phyloP scores from a whole-genome alignment of 64 coral and sea anemone genomes.

The Stylophora pistillata region DNA sequence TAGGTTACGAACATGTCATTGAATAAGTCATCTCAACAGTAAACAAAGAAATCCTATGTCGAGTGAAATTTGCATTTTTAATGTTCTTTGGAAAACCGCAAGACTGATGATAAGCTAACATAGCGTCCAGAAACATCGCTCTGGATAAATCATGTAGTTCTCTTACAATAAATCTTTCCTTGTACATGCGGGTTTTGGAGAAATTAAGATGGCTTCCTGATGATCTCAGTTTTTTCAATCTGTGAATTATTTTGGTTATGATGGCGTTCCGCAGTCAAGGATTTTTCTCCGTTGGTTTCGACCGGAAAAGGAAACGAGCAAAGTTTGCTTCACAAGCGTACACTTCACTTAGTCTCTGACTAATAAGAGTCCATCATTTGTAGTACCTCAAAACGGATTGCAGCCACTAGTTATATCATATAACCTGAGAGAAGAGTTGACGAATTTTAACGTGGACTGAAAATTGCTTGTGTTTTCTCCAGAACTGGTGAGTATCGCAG shows the following conservation, averaged over 20 bases:
- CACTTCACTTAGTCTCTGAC: too few relatives aligned
- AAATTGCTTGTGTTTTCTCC: too few relatives aligned
- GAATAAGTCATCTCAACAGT: conserved; percentile 15
- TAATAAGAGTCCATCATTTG: too few relatives aligned
- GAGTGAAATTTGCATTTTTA: conserved; percentile 17
- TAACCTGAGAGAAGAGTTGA: too few relatives aligned
- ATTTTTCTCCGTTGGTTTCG: not conserved
- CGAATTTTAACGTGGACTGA: too few relatives aligned
- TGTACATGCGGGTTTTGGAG: too few relatives aligned
- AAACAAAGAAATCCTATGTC: conserved; percentile 28
- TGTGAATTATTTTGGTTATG: not conserved
- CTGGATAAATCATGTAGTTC: too few relatives aligned
- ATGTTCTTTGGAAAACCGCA: not conserved
- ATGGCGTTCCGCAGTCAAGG: not conserved
- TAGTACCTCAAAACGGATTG: too few relatives aligned
- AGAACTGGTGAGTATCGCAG: too few relatives aligned
- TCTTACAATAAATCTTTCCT: too few relatives aligned
- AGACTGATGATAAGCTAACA: not conserved
- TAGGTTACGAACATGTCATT: not conserved
- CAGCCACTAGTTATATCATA: too few relatives aligned
- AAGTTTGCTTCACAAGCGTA: not conserved
- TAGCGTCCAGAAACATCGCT: not conserved
- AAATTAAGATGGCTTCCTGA: too few relatives aligned
- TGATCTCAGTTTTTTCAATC: not conserved
- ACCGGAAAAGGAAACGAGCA: not conserved